These are phyloP conservation scores for Vicugna pacos DNA, from an alignment of 2,113 vertebrate species.

Conservation along the genomic window DNA sequence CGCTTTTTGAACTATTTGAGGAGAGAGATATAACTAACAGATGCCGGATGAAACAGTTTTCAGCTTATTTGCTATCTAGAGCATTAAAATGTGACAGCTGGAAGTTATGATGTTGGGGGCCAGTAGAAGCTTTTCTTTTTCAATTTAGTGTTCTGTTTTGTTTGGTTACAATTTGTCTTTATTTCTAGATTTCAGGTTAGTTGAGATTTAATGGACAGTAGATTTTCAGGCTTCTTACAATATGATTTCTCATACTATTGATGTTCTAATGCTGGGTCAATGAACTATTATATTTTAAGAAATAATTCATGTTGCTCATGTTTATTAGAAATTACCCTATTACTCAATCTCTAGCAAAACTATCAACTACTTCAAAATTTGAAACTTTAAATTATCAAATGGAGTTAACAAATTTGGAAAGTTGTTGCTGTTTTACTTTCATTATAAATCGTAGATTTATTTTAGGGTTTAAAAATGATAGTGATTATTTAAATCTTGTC, in stretches of 20 bases:
- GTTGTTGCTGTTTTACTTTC: not conserved
- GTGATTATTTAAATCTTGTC: not conserved
- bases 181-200: not conserved
- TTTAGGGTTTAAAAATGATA: conserved; percentile 42
- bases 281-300: conserved; percentile 12
- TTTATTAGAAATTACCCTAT: not conserved
- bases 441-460: not conserved
- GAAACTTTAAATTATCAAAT: not conserved
- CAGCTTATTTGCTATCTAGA: conserved; percentile 28
- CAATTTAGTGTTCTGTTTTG: not conserved
- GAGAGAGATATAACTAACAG: not conserved
- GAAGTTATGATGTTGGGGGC: not conserved
- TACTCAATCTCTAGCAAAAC: conserved; percentile 18
- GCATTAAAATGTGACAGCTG: not conserved
- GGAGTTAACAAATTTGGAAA: not conserved
- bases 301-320: not conserved
- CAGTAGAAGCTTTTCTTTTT: not conserved
- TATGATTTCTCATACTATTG: not conserved
- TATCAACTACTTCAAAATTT: not conserved
- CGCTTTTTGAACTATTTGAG: conserved; percentile 16
- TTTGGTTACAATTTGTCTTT: not conserved
- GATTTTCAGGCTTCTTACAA: not conserved
- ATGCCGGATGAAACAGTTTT: not conserved
- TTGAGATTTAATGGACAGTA: not conserved
- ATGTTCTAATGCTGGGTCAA: not conserved